phyloP scores from a whole-genome alignment of 2,113 vertebrate species.

The Oreochromis niloticus region DNA sequence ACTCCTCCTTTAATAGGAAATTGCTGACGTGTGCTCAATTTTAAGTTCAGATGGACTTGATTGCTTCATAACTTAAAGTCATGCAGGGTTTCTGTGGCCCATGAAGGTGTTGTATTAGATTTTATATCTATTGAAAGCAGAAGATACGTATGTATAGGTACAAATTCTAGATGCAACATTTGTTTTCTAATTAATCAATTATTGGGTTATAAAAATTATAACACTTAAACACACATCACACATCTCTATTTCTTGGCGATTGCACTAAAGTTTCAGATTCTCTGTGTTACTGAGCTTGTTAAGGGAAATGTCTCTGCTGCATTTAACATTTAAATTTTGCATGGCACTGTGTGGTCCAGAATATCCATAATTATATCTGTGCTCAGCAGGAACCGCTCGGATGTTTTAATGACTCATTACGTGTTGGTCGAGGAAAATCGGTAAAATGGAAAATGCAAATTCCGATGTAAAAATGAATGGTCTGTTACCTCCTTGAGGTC shows the following conservation, averaged over 20 bases:
- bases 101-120: neutral
- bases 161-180: neutral
- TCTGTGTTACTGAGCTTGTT: neutral
- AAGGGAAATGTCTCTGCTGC: neutral
- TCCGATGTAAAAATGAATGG: neutral
- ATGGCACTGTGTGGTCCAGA: neutral
- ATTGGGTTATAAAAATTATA: neutral
- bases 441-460: slow-evolving; percentile 17
- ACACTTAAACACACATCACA: neutral
- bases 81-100: neutral
- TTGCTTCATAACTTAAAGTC: neutral
- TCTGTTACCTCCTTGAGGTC: neutral
- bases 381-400: neutral
- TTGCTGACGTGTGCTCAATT: neutral
- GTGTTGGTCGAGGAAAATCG: neutral
- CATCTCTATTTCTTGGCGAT: neutral
- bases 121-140: neutral
- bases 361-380: neutral
- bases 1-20: neutral
- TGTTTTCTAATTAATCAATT: neutral
- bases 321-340: neutral
- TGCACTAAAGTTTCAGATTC: neutral
- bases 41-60: neutral
- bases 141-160: neutral
- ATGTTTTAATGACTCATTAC: slow-evolving; percentile 11